These are phyloP conservation scores for Blennius ocellaris DNA, from an alignment of 2,113 vertebrate genomes.

Conservation along the genomic window DNA sequence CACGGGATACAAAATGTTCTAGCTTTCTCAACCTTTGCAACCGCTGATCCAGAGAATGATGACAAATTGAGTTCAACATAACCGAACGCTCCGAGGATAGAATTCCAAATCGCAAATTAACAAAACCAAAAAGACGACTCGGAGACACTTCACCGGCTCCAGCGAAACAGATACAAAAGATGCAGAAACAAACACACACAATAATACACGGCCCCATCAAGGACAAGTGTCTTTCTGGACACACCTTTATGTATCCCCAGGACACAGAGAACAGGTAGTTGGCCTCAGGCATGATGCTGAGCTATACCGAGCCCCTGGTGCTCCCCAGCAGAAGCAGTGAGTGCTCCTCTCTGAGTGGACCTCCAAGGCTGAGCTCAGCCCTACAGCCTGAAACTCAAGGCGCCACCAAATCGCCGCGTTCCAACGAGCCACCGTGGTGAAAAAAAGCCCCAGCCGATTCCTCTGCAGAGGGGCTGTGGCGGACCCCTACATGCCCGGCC, in stretches of 20 bases:
- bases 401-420: constrained; percentile 6
- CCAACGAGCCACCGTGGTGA: constrained; percentile 7
- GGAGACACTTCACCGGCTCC: background rate
- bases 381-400: constrained; percentile 44
- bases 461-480: constrained; percentile 56
- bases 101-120: background rate
- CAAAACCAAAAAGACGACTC: background rate
- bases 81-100: constrained; percentile 11
- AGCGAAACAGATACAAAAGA: background rate
- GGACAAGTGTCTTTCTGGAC: constrained; percentile 63
- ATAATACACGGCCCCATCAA: constrained; percentile 5
- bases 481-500: constrained; percentile 55
- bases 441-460: constrained; percentile 35
- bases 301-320: constrained; percentile 71
- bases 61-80: constrained; percentile 5
- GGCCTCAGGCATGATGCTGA: constrained; percentile 95
- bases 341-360: constrained; percentile 82
- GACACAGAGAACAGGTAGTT: constrained; percentile 96
- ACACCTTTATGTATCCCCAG: constrained; percentile 99
- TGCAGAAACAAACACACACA: constrained; percentile 25
- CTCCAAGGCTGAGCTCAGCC: constrained; percentile 68
- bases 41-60: background rate
- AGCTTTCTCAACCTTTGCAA: constrained; percentile 1
- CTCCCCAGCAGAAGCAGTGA: constrained; percentile 79
- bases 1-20: constrained; percentile 12